phyloP scores from a whole-genome alignment of 2,888 invertebrate species.

The Boloria selene region DNA sequence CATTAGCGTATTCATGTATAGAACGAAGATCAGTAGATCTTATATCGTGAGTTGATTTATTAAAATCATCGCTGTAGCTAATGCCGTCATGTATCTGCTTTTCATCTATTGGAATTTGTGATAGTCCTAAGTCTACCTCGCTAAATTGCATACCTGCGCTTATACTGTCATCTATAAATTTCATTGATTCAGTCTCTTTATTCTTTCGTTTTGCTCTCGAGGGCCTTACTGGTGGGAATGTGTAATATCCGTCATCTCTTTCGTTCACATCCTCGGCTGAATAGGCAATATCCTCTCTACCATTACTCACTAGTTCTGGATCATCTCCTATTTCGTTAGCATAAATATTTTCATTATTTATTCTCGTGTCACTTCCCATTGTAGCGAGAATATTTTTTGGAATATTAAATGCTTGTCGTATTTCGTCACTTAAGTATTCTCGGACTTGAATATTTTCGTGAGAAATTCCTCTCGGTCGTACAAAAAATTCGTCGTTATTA shows the following conservation, averaged over 20 bases:
- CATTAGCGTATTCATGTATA: constrained; percentile 75
- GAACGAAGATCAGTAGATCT: constrained; percentile 65
- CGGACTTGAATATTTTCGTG: constrained; percentile 91
- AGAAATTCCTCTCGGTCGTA: constrained; percentile 91
- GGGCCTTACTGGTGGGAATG: constrained; percentile 81
- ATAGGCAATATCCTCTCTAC: constrained; percentile 62
- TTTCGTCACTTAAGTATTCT: constrained; percentile 89
- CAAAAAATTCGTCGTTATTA: constrained; percentile 93
- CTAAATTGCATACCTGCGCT: constrained; percentile 72
- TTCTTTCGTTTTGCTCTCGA: constrained; percentile 81
- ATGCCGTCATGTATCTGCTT: constrained; percentile 49
- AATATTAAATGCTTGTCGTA: constrained; percentile 88
- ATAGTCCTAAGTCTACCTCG: constrained; percentile 69
- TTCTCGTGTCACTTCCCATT: constrained; percentile 73
- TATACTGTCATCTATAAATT: constrained; percentile 73
- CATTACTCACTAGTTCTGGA: constrained; percentile 65
- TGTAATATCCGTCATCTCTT: constrained; percentile 78
- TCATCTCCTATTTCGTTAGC: constrained; percentile 68
- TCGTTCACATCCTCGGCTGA: constrained; percentile 74
- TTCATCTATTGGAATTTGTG: constrained; percentile 77
- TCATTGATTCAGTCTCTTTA: constrained; percentile 63
- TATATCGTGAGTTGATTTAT: constrained; percentile 57
- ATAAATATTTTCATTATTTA: constrained; percentile 63
- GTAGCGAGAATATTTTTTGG: constrained; percentile 86
- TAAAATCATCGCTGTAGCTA: constrained; percentile 54